These are phyloP conservation scores for Dasyurus viverrinus DNA, from an alignment of 2,113 vertebrate genomes.

Conservation along the genomic window DNA sequence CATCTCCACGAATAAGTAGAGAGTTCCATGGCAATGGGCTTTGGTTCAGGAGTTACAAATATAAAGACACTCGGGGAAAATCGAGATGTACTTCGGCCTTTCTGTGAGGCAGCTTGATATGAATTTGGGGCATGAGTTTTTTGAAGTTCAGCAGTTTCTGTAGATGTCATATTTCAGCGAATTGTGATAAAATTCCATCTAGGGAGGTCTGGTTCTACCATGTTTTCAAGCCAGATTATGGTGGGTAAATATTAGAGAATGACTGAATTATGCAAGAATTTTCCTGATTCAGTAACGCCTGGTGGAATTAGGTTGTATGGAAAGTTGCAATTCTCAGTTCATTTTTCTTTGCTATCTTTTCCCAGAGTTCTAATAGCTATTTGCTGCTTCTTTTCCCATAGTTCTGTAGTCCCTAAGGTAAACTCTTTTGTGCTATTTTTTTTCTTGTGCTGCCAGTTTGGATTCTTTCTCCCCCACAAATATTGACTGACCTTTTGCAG, in stretches of 20 bases:
- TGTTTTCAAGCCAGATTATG: slow-evolving; percentile 38
- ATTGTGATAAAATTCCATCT: slow-evolving; percentile 28
- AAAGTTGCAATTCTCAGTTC: not conserved
- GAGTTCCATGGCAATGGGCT: not conserved
- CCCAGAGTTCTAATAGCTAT: not conserved
- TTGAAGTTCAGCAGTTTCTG: not conserved
- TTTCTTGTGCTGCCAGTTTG: not conserved
- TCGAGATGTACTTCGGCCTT: not conserved
- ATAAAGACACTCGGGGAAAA: not conserved
- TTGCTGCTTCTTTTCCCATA: not conserved
- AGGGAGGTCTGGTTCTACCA: slow-evolving; percentile 34
- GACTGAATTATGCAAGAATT: not conserved
- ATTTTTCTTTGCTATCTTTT: not conserved
- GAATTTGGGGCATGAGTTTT: not conserved
- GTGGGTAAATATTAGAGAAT: slow-evolving; percentile 22
- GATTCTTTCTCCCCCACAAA: not conserved
- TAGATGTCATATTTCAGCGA: slow-evolving; percentile 1
- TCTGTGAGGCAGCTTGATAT: slow-evolving; percentile 26
- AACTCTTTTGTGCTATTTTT: not conserved
- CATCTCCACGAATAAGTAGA: not conserved
- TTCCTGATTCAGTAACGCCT: not conserved
- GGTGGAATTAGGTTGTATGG: not conserved
- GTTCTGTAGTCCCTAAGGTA: not conserved
- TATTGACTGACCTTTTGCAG: not conserved
- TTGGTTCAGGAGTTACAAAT: not conserved